Conservation (phyloP, 2,888 invertebrate species). For the Caenorhabditis auriculariae region DNA sequence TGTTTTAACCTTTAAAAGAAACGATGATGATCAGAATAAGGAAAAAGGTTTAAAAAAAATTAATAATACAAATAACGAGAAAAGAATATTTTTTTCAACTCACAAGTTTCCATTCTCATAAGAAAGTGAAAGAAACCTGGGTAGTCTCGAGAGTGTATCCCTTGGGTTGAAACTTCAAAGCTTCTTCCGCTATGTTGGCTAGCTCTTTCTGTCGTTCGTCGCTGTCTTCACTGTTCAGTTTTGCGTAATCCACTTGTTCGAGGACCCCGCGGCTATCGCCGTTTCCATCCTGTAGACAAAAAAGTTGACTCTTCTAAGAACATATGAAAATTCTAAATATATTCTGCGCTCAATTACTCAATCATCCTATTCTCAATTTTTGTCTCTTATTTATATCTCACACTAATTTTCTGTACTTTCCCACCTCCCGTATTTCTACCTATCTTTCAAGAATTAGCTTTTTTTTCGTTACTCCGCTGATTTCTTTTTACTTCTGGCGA, state of each 20-base stretch:
- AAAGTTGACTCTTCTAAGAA: too few species aligned
- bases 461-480: too few species aligned
- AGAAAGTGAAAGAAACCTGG: slow-evolving; percentile 69
- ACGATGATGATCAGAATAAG: slow-evolving; percentile 2
- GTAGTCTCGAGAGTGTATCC: slow-evolving; percentile 94
- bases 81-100: not conserved
- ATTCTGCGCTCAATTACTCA: too few species aligned
- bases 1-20: slow-evolving; percentile 77
- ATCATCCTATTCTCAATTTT: too few species aligned
- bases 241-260: slow-evolving; percentile 45
- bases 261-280: slow-evolving; percentile 65
- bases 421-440: too few species aligned
- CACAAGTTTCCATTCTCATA: slow-evolving; percentile 49
- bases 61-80: not conserved
- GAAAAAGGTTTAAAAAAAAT: not conserved
- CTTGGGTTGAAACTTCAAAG: slow-evolving; percentile 94
- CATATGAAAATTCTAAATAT: too few species aligned
- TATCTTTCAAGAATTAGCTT: too few species aligned
- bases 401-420: too few species aligned
- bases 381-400: too few species aligned
- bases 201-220: slow-evolving; percentile 55
- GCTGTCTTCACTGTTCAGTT: slow-evolving; percentile 45
- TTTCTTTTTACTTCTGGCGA: too few species aligned
- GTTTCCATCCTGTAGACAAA: slow-evolving; percentile 64
- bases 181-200: slow-evolving; percentile 72